Base-by-base conservation (phyloP, 2,113 vertebrate genomes). In the Panthera leo region DNA sequence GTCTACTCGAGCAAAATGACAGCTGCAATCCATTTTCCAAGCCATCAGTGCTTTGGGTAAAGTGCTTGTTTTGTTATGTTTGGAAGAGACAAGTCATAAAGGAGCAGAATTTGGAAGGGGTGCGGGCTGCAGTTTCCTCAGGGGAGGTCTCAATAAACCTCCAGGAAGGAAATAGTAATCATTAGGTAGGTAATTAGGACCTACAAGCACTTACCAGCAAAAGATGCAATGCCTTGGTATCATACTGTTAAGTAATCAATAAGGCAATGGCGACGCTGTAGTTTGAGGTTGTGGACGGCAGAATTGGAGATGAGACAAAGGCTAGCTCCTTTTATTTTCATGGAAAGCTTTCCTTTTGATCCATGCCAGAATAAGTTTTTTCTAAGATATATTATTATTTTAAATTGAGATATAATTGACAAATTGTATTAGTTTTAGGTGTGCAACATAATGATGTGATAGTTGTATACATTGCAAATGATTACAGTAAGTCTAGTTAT, bases 1-100 rank as follows among this genome's bases (percentile, higher is more conserved):
- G 39, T 91, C 83, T 87, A 75, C 27, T 82, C 42, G 0, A 93
- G 19, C 68, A 89, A 96, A 95, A 68, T 76, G 94, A 89, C 84
- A 97, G 67, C 61, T 90, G 55, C 23, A 89, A 53, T 86, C 36
- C 68, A 90, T 95, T 96, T 95, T 45, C 92, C 63, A 91, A 73
- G 25, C 3, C 14, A 86, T 96, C 12, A 63, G 4, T 23, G 10
- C 39, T 89, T 97, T 75, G 19, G 36, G 29, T 89, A 89, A 92
- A 95, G 63, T 79, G 39, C 45, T 95, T 58, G 45, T 51, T 97
- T 85, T 87, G 31, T 85, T 89, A 76, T 65, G 4, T 85, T 97
- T 96, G 70, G 34, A 90, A 95, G 85, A 68, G 70, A 42, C 21
- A 83, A 55, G 23, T 83, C 45, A 75, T 94, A 58, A 80, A 92